Evolutionary conservation across 2,797 vertebrate genomes (phyloP), one percentile per base, ranked within the genome.

Genomic region (Amblyopsis hoosieri): DNA sequence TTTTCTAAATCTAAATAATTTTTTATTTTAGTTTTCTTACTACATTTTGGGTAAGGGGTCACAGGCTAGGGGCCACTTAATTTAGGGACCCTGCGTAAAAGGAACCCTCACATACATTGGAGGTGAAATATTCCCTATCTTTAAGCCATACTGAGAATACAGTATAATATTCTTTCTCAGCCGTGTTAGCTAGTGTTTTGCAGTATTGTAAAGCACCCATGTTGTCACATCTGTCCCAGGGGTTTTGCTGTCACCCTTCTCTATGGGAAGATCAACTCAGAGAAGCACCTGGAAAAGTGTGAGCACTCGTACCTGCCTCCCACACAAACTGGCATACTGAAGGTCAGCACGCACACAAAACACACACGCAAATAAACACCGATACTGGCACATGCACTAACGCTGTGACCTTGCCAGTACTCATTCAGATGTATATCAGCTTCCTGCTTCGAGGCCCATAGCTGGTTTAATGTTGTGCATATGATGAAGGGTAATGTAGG

Each of bases 211-310:
- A 23, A 23, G 23, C 23, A 54, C 14, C 37, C 52, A 4, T 54
- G 2, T 62, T 57, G 1, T 60, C 15, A 45, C 75, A 68, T 73
- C 78, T n/a, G 64, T 82, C 83, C 3, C 74, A 99, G 98, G 85
- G 96, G 96, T 75, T 95, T 99, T 89, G 95, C 92, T 19, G 94
- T 99, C 81, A 97, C 94, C 78, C 90, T 99, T 76, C 94, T 99
- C 64, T 99, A 97, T 93, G 98, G 98, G 87, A 99, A 98, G 94
- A 98, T 93, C 87, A 98, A 94, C 86, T 99, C 97, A 0, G 97
- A 99, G 90, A 98, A 94, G 79, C 93, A 97, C 79, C 93, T 99
- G 76, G 98, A 99, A 69, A 96, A 92, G 92, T 98, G 96, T 78
- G 98, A 99, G 75, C 96, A 98, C 71, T 96, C 96, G 0, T 99